A percentile compares a stretch with the other conserved stretches of the same genome.
Evolutionary conservation across 1,140 invertebrate genomes (phyloP).

Genomic region (Ceratitis capitata): DNA sequence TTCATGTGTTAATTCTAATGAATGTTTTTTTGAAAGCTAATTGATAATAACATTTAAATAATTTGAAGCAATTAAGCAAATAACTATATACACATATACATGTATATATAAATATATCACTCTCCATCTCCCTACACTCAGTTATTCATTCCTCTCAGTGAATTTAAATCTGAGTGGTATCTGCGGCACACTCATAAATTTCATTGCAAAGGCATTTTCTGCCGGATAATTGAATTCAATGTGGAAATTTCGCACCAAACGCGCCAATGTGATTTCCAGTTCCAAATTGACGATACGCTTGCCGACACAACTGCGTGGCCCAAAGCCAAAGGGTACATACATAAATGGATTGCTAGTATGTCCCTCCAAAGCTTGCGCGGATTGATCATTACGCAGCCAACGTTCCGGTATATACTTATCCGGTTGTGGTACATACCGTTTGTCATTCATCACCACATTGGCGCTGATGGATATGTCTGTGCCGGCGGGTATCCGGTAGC

Average conservation of each 20-base stretch:
- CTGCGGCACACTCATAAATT: slow-evolving; percentile 52
- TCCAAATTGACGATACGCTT: slow-evolving; percentile 76
- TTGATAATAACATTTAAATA: no score
- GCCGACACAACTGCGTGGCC: slow-evolving; percentile 67
- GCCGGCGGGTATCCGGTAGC: slow-evolving; percentile 71
- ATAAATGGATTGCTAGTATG: slow-evolving; percentile 41
- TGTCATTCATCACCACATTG: slow-evolving; percentile 61
- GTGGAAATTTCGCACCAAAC: slow-evolving; percentile 70
- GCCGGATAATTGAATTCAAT: slow-evolving; percentile 67
- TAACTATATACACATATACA: not conserved
- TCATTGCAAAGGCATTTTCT: slow-evolving; percentile 52
- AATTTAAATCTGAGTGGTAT: slow-evolving; percentile 62
- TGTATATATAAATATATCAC: not conserved
- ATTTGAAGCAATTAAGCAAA: no score
- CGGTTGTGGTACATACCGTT: slow-evolving; percentile 67
- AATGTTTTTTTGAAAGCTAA: no score
- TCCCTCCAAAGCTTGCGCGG: not conserved
- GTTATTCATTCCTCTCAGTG: not conserved
- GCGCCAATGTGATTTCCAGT: slow-evolving; percentile 70
- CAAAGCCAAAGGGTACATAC: slow-evolving; percentile 69
- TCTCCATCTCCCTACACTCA: not conserved
- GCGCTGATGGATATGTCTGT: slow-evolving; percentile 53
- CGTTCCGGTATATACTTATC: slow-evolving; percentile 70
- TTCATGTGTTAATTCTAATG: no score
- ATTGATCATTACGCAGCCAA: slow-evolving; percentile 64